Conservation (phyloP, 2,888 invertebrate species). For the Calameuta idolon region DNA sequence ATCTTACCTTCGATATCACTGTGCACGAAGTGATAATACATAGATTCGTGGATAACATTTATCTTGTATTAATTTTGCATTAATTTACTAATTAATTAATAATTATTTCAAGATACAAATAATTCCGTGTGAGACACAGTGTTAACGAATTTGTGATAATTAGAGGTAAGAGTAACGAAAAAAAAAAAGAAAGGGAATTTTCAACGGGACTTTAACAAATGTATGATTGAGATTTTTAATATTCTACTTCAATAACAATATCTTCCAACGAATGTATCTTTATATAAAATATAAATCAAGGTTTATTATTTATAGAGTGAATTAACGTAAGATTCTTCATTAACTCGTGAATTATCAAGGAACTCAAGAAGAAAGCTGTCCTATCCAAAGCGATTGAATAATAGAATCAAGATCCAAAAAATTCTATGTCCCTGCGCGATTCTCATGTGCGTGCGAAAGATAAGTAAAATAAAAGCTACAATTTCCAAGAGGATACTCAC, state of each 20-base stretch:
- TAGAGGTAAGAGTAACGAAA: background rate
- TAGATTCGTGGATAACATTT: background rate
- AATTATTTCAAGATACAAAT: background rate
- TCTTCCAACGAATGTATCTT: background rate
- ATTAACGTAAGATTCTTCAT: background rate
- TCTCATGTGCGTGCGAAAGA: background rate
- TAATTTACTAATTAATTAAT: background rate
- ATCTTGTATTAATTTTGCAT: background rate
- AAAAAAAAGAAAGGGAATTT: background rate
- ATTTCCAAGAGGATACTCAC: conserved; percentile 43
- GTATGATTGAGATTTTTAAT: background rate
- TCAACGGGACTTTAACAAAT: background rate
- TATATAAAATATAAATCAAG: background rate
- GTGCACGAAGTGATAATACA: background rate
- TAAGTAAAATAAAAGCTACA: background rate
- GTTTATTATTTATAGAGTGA: background rate
- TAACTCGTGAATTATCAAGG: background rate
- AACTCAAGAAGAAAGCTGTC: background rate
- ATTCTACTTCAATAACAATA: background rate
- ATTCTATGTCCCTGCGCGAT: background rate
- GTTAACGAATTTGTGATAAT: background rate
- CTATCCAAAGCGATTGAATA: background rate
- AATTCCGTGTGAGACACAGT: background rate
- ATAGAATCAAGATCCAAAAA: background rate
- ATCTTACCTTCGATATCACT: background rate